Evolutionary conservation across 2,888 invertebrate genomes (phyloP).

Genomic region (Sepioteuthis lessoniana): DNA sequence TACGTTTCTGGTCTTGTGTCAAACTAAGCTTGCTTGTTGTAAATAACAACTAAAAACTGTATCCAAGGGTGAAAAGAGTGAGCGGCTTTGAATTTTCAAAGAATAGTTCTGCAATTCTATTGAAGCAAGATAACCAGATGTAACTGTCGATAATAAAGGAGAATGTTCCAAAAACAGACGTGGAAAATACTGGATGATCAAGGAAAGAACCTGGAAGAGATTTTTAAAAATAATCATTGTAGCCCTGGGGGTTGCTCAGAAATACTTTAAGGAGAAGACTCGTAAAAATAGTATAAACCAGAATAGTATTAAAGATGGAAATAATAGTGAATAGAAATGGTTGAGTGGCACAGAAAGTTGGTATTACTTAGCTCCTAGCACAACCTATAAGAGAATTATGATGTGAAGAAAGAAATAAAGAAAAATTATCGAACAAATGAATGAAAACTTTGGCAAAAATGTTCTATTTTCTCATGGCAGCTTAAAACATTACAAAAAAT

Average conservation of each 20-base stretch:
- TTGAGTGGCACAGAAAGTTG: not conserved
- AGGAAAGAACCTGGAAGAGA: not conserved
- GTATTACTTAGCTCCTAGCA: not conserved
- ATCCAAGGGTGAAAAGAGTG: too few relatives aligned
- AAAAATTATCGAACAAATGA: not conserved
- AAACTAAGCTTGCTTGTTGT: too few relatives aligned
- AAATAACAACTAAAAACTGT: too few relatives aligned
- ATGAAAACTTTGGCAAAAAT: not conserved
- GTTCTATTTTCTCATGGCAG: conserved; percentile 33
- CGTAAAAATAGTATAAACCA: not conserved
- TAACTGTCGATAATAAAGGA: too few relatives aligned
- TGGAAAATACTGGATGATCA: too few relatives aligned
- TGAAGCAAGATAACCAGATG: too few relatives aligned
- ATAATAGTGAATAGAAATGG: not conserved
- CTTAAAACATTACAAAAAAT: not conserved
- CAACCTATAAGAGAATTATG: not conserved
- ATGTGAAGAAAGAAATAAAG: not conserved
- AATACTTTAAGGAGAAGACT: not conserved
- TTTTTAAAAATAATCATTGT: not conserved
- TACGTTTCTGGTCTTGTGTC: too few relatives aligned
- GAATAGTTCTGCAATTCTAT: too few relatives aligned
- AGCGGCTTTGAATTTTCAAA: too few relatives aligned
- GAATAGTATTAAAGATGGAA: not conserved
- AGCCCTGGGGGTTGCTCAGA: not conserved
- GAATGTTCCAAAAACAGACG: too few relatives aligned